Percentiles rank a stretch among this genome's conserved stretches.
Conservation (phyloP, 2,797 vertebrate species). For the Sebastes miniatus region DNA sequence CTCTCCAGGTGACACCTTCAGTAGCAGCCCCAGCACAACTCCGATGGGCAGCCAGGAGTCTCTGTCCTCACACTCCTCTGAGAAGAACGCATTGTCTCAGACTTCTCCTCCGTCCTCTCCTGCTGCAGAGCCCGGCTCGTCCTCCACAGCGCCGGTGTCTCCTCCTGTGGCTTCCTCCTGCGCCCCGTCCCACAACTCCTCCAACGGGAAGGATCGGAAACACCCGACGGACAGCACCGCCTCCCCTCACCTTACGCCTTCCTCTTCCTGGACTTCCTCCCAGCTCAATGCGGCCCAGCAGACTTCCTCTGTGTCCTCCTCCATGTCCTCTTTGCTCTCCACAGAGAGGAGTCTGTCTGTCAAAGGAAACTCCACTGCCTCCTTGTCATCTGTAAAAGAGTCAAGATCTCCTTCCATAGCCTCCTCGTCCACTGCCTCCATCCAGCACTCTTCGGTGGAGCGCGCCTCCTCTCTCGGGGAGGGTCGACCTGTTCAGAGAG, state of each 20-base stretch:
- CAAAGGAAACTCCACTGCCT: constrained; percentile 52
- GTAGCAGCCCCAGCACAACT: constrained; percentile 95
- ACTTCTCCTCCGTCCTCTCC: constrained; percentile 81
- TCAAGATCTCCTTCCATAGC: constrained; percentile 49
- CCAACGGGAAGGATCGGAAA: constrained; percentile 63
- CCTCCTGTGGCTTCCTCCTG: constrained; percentile 84
- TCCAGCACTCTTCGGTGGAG: constrained; percentile 37
- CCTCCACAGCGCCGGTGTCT: constrained; percentile 78
- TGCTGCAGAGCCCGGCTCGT: constrained; percentile 75
- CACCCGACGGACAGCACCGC: neutral
- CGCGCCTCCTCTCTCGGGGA: constrained; percentile 26
- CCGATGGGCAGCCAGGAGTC: constrained; percentile 98
- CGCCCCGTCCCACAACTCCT: constrained; percentile 71
- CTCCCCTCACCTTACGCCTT: constrained; percentile 29
- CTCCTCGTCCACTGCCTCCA: constrained; percentile 37
- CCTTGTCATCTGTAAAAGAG: constrained; percentile 61
- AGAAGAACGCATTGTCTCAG: constrained; percentile 90
- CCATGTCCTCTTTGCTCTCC: constrained; percentile 64
- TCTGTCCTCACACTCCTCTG: constrained; percentile 96
- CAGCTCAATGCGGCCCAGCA: constrained; percentile 38
- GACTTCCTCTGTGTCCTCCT: constrained; percentile 64
- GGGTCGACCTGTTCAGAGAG: constrained; percentile 45
- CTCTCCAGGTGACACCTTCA: constrained; percentile 92
- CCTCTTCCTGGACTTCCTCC: constrained; percentile 51
- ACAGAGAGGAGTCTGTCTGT: constrained; percentile 51